Base-by-base conservation (phyloP, 2,113 vertebrate genomes). In the Sakesphorus luctuosus region DNA sequence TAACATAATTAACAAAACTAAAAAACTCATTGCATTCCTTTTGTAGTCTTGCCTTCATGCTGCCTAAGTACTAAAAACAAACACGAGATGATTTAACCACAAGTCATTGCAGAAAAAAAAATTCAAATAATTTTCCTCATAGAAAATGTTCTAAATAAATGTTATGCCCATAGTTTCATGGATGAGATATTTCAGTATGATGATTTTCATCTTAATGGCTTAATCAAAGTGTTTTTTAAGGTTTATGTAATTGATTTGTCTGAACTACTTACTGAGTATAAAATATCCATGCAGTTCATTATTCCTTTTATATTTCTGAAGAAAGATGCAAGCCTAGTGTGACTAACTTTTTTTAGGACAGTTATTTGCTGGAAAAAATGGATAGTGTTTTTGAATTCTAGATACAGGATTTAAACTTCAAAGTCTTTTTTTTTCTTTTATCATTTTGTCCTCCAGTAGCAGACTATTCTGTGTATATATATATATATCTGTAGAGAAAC, bases 371-470 rank as follows among this genome's bases (percentile, higher is more conserved):
- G 38, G 28, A 44, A 77, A 77, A 87, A 78, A 10, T 46, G 66
- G 91, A 73, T 26, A 66, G 26, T 24, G 11, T 3, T 84, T 90
- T 78, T 75, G 31, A 75, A 66, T 84, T 76, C 53, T 59, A 69
- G 52, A 72, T 50, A 69, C 0, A 89, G 29, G 46, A 77, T 90
- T 95, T 89, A 78, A 94, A 87, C 77, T 91, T 91, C 71, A 91
- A 96, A 94, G 78, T 6, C 18, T 33, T 58, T 77, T 87, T 77
- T 38, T 79, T 86, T 71, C 49, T 73, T 87, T 91, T 92, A 76
- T 90, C 40, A 10, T n/a, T 87, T 76, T 90, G 58, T 93, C 40
- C 62, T 84, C 46, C 49, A 84, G 33, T 19, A 73, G 26, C 13
- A 87, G 53, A 73, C 33, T 53, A 20, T 72, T 93, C 92, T 68